A percentile compares a stretch with the other conserved stretches of the same genome.
Conservation (phyloP, 1,140 invertebrate species). For the Acyrthosiphon pisum region DNA sequence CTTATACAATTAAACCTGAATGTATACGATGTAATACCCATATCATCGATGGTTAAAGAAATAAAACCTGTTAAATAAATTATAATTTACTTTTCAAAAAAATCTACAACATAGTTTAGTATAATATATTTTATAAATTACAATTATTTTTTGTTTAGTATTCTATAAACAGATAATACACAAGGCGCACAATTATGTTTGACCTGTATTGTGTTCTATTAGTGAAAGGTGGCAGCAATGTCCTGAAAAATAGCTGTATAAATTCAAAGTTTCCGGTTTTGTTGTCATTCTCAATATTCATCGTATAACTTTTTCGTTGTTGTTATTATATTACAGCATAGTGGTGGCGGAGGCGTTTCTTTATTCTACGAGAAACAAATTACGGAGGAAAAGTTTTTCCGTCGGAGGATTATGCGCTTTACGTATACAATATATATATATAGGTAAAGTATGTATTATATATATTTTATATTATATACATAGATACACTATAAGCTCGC, state of each 20-base stretch:
- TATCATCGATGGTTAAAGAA: background rate
- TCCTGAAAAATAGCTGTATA: constrained; percentile 24
- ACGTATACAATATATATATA: background rate
- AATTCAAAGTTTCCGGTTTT: constrained; percentile 44
- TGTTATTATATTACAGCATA: constrained; percentile 32
- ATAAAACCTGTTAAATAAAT: background rate
- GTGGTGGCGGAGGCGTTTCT: constrained; percentile 5
- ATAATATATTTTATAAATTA: background rate
- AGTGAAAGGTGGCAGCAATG: background rate
- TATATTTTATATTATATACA: background rate
- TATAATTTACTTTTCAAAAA: background rate
- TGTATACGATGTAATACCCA: too few relatives aligned
- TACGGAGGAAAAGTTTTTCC: constrained; percentile 25
- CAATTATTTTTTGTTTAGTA: constrained; percentile 1
- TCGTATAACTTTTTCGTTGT: constrained; percentile 25
- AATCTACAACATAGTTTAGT: background rate
- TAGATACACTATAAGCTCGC: background rate
- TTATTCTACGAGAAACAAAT: constrained; percentile 53
- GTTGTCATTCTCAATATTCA: constrained; percentile 52
- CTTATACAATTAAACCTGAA: too few relatives aligned
- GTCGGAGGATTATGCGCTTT: background rate
- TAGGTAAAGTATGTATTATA: too few relatives aligned
- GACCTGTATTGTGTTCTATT: background rate
- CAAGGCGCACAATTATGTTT: background rate
- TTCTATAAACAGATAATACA: background rate